Evolutionary conservation across 2,113 vertebrate genomes (phyloP).

Genomic region (Thinocorus orbignyianus): DNA sequence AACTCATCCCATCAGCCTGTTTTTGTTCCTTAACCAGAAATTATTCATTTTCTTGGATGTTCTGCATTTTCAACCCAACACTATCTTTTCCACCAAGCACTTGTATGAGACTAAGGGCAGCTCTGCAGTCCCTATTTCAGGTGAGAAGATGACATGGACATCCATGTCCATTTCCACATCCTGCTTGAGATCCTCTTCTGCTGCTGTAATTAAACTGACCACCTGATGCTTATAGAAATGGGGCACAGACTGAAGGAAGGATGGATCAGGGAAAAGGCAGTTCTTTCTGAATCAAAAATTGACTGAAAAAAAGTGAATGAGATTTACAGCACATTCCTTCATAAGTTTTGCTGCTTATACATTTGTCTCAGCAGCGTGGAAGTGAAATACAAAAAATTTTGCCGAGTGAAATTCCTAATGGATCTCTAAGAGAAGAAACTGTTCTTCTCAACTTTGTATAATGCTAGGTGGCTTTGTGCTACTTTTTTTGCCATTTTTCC

Average conservation of each 20-base stretch:
- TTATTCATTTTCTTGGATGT: not conserved
- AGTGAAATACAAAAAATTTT: not conserved
- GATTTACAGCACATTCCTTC: not conserved
- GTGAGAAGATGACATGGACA: not conserved
- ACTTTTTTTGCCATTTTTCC: not conserved
- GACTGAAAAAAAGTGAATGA: not conserved
- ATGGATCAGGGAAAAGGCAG: not conserved
- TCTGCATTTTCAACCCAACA: not conserved
- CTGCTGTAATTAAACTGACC: not conserved
- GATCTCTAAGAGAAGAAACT: not conserved
- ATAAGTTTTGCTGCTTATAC: not conserved
- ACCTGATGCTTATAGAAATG: not conserved
- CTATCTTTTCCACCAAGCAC: not conserved
- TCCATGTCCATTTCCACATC: not conserved
- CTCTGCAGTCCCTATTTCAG: fast-evolving
- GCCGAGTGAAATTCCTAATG: not conserved
- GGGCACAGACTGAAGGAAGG: not conserved
- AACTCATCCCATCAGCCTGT: not conserved
- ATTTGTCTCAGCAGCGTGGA: not conserved
- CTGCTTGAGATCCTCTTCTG: not conserved
- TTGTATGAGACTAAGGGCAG: fast-evolving
- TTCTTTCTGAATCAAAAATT: not conserved
- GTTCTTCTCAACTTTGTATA: not conserved
- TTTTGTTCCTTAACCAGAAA: not conserved
- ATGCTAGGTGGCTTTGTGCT: not conserved